A percentile compares a stretch with the other conserved stretches of the same genome.
These are phyloP conservation scores for Silurus meridionalis DNA, from an alignment of 2,113 vertebrate genomes.

Conservation along the genomic window DNA sequence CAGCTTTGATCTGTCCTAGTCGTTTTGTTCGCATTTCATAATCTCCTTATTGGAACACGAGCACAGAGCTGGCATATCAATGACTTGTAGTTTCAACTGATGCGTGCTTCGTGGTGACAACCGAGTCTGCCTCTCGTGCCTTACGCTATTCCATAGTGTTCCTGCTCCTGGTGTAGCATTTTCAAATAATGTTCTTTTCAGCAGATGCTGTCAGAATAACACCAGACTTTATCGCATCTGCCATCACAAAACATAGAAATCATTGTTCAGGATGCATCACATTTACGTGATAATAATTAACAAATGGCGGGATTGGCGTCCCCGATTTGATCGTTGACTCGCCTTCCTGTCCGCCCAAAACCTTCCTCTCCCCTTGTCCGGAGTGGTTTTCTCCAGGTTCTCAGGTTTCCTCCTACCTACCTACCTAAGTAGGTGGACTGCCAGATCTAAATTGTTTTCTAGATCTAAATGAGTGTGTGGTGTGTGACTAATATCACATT, in stretches of 20 bases:
- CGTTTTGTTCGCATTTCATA: constrained; percentile 42
- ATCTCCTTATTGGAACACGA: constrained; percentile 42
- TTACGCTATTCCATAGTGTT: background rate
- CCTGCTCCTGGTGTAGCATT: background rate
- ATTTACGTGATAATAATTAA: background rate
- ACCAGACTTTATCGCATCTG: background rate
- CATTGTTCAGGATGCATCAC: background rate
- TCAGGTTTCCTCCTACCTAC: background rate
- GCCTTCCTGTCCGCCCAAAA: background rate
- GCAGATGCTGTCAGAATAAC: background rate
- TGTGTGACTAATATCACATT: background rate
- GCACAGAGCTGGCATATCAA: constrained; percentile 29
- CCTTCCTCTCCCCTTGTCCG: background rate
- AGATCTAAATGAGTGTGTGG: background rate
- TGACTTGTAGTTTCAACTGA: constrained; percentile 30
- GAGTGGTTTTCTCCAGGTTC: background rate
- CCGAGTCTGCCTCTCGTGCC: constrained; percentile 21
- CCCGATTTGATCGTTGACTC: background rate
- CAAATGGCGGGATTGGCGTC: background rate
- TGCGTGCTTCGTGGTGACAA: constrained; percentile 36
- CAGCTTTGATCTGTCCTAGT: constrained; percentile 39
- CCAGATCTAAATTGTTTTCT: no score
- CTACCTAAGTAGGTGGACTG: background rate
- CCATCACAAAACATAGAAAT: background rate
- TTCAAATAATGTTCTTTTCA: constrained; percentile 5